Evolutionary conservation across 2,113 vertebrate genomes (phyloP).

Genomic region (Zosterops japonicus): DNA sequence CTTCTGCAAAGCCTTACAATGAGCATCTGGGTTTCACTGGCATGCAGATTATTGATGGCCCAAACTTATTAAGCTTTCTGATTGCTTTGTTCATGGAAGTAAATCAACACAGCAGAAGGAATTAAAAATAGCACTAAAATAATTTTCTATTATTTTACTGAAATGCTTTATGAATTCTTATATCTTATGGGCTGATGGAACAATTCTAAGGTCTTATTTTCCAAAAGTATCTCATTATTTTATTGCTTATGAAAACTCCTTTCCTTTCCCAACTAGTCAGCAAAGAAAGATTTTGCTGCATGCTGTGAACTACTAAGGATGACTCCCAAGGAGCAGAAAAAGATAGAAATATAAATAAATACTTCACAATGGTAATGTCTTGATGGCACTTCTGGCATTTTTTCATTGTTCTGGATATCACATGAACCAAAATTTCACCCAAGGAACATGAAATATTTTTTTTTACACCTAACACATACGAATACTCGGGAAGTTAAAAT

Average conservation of each 20-base stretch:
- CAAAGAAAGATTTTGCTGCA: not conserved
- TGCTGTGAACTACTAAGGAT: not conserved
- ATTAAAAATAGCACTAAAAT: slow-evolving; percentile 2
- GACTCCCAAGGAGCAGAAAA: not conserved
- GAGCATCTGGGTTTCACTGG: not conserved
- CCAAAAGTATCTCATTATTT: slow-evolving; percentile 16
- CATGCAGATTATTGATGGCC: not conserved
- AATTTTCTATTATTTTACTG: not conserved
- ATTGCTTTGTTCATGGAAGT: not conserved
- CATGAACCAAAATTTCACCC: not conserved
- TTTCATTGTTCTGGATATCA: not conserved
- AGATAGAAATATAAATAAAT: not conserved
- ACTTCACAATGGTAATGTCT: not conserved
- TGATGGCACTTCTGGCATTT: not conserved
- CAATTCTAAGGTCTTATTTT: not conserved
- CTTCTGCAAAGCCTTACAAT: not conserved
- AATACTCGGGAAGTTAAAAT: not conserved
- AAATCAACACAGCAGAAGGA: not conserved
- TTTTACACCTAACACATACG: not conserved
- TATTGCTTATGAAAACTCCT: not conserved
- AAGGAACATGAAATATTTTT: not conserved
- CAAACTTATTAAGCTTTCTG: not conserved
- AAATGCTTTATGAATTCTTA: not conserved
- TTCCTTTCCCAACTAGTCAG: not conserved
- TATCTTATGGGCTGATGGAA: not conserved